Evolutionary conservation across 2,113 vertebrate species (phyloP).

Genomic region (Pholis gunnellus): DNA sequence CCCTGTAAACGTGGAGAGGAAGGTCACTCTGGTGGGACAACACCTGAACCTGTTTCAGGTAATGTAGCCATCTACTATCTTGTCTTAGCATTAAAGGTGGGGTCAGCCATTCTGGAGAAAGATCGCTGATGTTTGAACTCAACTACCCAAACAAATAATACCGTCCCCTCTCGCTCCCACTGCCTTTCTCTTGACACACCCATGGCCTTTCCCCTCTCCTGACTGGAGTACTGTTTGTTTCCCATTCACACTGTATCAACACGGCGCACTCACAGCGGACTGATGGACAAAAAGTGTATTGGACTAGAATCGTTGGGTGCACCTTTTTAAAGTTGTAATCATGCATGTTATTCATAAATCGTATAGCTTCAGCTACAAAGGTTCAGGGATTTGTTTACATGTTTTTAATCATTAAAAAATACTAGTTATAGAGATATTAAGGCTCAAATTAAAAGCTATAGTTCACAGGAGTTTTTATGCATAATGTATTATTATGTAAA

Average conservation of each 20-base stretch:
- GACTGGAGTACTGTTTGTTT: too few species aligned
- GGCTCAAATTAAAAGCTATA: background rate
- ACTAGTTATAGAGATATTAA: background rate
- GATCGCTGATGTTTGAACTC: too few species aligned
- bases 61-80: slow-evolving; percentile 11
- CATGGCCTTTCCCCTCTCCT: too few species aligned
- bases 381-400: background rate
- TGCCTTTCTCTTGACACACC: too few species aligned
- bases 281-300: background rate
- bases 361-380: background rate
- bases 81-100: background rate
- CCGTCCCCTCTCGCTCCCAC: too few species aligned
- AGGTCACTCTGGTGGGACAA: slow-evolving; percentile 89
- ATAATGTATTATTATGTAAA: background rate
- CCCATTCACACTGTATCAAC: background rate
- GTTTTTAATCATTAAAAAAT: background rate
- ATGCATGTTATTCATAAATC: background rate
- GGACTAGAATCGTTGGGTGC: too few species aligned
- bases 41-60: slow-evolving; percentile 94
- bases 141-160: too few species aligned
- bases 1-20: slow-evolving; percentile 89
- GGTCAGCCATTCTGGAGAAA: background rate
- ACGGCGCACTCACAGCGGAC: background rate
- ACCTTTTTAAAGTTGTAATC: background rate
- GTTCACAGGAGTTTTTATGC: background rate